Percentiles rank a stretch among this genome's conserved stretches.
These are phyloP conservation scores for Crocidura indochinensis DNA, from an alignment of 2,797 vertebrate genomes.

Conservation along the genomic window DNA sequence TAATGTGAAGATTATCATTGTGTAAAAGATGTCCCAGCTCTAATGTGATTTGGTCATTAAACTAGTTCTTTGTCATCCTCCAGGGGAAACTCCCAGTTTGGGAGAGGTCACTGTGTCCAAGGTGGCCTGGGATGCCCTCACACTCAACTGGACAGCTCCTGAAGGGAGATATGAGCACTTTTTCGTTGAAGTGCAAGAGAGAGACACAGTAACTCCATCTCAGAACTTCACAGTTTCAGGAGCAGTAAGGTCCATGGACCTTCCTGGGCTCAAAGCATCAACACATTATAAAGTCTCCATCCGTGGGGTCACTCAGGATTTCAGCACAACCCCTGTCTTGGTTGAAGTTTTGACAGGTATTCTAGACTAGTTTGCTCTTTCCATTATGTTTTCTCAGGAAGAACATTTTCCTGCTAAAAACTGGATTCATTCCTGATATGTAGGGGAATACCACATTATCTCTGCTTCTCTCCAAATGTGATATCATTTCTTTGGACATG, in stretches of 20 bases:
- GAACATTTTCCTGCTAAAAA: constrained; percentile 5
- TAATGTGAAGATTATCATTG: neutral
- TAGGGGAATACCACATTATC: neutral
- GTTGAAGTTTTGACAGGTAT: constrained; percentile 92
- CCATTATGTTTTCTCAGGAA: neutral
- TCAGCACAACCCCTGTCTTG: constrained; percentile 93
- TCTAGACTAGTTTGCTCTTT: neutral
- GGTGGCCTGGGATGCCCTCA: constrained; percentile 95
- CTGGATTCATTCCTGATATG: neutral
- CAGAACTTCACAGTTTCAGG: constrained; percentile 93
- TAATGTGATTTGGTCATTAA: constrained; percentile 53
- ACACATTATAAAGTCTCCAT: constrained; percentile 94
- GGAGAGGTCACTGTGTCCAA: constrained; percentile 92
- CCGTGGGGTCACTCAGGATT: constrained; percentile 92
- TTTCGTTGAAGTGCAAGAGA: constrained; percentile 95
- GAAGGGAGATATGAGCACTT: constrained; percentile 94
- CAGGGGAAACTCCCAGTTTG: constrained; percentile 93
- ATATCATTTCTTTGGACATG: constrained; percentile 42
- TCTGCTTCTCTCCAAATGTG: constrained; percentile 42
- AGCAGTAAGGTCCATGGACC: constrained; percentile 89
- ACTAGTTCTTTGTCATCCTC: constrained; percentile 90
- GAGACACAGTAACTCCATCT: constrained; percentile 87
- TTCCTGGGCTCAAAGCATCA: constrained; percentile 93
- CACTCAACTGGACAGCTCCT: constrained; percentile 93
- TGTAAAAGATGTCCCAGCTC: constrained; percentile 2